Evolutionary conservation across 2,888 invertebrate genomes (phyloP).

Genomic region (Patella pellucida): DNA sequence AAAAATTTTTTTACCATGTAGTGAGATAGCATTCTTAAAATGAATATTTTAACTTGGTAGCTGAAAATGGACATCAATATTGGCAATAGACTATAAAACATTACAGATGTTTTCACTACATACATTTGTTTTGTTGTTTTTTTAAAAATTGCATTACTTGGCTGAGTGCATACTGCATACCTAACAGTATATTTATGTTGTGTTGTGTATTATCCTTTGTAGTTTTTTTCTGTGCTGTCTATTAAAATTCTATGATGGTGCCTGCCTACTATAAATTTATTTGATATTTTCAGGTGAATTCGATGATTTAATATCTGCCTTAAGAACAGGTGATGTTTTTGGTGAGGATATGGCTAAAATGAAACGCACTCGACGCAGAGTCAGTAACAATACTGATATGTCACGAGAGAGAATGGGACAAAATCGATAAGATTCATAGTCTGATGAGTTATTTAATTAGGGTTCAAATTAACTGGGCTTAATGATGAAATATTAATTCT

Average conservation of each 20-base stretch:
- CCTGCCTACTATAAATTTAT: no score
- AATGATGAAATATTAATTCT: no score
- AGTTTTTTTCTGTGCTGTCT: neutral
- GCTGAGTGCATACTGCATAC: neutral
- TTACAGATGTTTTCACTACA: no score
- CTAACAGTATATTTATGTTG: neutral
- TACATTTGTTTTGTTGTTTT: no score
- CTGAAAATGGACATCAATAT: no score
- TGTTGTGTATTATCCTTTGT: neutral
- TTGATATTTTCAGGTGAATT: conserved; percentile 81
- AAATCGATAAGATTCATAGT: neutral
- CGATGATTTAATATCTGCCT: conserved; percentile 94
- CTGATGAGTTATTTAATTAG: neutral
- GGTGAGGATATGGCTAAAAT: conserved; percentile 96
- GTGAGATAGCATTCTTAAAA: no score
- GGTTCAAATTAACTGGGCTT: neutral
- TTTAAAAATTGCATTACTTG: neutral
- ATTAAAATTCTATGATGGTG: neutral
- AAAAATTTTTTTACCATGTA: neutral
- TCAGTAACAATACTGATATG: conserved; percentile 30
- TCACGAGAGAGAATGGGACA: conserved; percentile 40
- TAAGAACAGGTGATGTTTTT: conserved; percentile 94
- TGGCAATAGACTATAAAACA: no score
- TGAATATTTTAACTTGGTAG: no score
- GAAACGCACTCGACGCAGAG: conserved; percentile 81